These are phyloP conservation scores for Onychostruthus taczanowskii DNA, from an alignment of 2,113 vertebrate species.

Conservation along the genomic window DNA sequence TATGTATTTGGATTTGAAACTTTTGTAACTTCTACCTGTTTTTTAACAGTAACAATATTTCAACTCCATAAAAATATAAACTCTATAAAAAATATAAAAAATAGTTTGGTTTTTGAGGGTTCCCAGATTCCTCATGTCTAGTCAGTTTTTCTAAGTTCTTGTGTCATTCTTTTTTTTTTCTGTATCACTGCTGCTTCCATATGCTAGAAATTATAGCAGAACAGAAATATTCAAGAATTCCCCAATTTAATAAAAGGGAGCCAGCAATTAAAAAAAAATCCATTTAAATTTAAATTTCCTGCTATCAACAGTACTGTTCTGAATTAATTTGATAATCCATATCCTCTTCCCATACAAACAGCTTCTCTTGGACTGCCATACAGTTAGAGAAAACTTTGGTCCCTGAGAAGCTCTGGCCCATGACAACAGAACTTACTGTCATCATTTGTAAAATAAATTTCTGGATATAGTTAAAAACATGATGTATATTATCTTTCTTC, in stretches of 20 bases:
- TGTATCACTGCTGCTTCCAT: neutral
- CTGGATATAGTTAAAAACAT: neutral
- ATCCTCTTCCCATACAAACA: neutral
- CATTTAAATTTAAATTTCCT: neutral
- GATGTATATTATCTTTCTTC: neutral
- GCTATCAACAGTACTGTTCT: neutral
- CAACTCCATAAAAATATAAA: neutral
- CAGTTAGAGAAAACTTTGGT: neutral
- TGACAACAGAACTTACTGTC: neutral
- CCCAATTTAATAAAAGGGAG: neutral
- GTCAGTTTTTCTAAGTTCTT: slow-evolving; percentile 8
- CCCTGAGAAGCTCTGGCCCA: neutral
- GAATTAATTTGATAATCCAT: neutral
- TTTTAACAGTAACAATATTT: neutral
- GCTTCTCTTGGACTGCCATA: neutral
- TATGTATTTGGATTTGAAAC: neutral
- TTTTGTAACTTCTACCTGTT: neutral
- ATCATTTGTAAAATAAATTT: neutral
- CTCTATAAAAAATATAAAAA: too few relatives aligned
- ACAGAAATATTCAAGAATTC: neutral
- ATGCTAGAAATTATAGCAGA: neutral
- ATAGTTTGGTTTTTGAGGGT: neutral
- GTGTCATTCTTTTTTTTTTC: neutral
- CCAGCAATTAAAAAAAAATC: neutral
- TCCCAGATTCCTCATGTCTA: neutral